phyloP scores from a whole-genome alignment of 1,140 invertebrate species.

The Heterodera carotae region DNA sequence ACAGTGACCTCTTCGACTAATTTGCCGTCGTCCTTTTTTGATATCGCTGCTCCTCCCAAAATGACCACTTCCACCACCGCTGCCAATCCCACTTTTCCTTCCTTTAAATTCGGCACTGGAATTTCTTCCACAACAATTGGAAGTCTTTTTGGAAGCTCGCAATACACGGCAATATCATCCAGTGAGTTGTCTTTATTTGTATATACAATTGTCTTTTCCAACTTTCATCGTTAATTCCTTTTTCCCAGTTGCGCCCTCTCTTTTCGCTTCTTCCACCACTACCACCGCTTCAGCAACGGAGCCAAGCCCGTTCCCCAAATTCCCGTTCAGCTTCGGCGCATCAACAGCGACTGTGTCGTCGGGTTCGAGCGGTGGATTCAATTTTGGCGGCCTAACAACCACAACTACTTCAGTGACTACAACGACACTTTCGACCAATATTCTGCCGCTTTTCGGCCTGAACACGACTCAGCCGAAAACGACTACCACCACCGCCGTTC shows the following conservation, averaged over 20 bases:
- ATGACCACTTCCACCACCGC: not conserved
- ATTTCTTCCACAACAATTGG: too few species aligned
- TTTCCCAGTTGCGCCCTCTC: not conserved
- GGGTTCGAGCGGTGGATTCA: not conserved
- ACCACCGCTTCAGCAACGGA: not conserved
- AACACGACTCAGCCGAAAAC: not conserved
- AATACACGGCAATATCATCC: too few species aligned
- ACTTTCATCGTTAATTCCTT: not conserved
- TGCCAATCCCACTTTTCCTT: not conserved
- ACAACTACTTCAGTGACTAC: too few species aligned
- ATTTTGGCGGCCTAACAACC: slow-evolving; percentile 15
- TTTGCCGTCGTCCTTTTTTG: not conserved
- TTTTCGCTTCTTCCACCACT: not conserved
- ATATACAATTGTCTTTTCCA: too few species aligned
- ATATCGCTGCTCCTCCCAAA: not conserved
- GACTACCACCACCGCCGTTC: not conserved
- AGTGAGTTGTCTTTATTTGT: too few species aligned
- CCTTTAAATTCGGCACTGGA: not conserved
- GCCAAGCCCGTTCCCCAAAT: not conserved
- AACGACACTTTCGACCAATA: not conserved
- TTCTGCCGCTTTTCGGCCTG: not conserved
- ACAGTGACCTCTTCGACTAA: not conserved
- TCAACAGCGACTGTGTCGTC: not conserved
- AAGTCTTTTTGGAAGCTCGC: too few species aligned
- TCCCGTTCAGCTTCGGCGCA: not conserved